phyloP scores from a whole-genome alignment of 2,113 vertebrate species.

The Semnornis frantzii region DNA sequence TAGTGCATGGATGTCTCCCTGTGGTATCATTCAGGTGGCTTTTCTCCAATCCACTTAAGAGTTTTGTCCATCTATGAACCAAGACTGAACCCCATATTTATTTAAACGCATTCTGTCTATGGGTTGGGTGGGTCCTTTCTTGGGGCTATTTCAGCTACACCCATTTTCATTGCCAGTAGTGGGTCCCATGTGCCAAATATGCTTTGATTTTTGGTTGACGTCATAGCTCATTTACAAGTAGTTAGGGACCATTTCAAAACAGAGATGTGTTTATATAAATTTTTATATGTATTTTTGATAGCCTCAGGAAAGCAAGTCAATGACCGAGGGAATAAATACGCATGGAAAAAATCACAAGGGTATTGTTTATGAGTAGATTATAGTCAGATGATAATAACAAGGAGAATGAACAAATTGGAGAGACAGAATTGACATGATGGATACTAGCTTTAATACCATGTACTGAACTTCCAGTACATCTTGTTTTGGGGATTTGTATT shows the following conservation, averaged over 20 bases:
- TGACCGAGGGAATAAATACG: constrained; percentile 41
- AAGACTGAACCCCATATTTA: background rate
- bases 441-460: constrained; percentile 32
- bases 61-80: background rate
- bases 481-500: constrained; percentile 45
- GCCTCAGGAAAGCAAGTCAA: constrained; percentile 40
- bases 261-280: constrained; percentile 48
- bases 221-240: constrained; percentile 40
- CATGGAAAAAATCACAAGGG: constrained; percentile 57
- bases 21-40: background rate
- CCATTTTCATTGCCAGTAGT: background rate
- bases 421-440: constrained; percentile 15
- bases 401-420: constrained; percentile 23
- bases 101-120: background rate
- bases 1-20: fast-evolving
- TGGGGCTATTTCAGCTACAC: background rate
- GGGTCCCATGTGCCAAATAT: background rate
- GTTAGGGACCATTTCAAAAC: constrained; percentile 39
- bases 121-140: background rate
- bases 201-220: constrained; percentile 33
- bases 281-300: constrained; percentile 14
- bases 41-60: background rate
- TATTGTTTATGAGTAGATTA: constrained; percentile 54
- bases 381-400: constrained; percentile 62
- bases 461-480: constrained; percentile 55